A percentile compares a stretch with the other conserved stretches of the same genome.
Conservation (phyloP, 2,113 vertebrate species). For the Motacilla alba region DNA sequence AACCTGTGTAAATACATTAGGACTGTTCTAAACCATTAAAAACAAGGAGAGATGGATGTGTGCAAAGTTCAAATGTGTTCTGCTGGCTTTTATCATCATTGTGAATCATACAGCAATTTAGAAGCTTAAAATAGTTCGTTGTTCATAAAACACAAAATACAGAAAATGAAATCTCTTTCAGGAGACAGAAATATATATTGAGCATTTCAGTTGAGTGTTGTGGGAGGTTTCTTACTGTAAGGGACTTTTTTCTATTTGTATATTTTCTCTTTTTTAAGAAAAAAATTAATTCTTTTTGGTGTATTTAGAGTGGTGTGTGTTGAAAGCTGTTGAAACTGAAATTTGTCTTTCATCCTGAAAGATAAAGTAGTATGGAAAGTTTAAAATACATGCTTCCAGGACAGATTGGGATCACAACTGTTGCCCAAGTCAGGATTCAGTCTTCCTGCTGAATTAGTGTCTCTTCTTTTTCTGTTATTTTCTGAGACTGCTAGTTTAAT, state of each 20-base stretch:
- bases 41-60: slow-evolving; percentile 31
- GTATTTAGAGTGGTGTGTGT: background rate
- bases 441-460: background rate
- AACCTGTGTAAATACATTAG: slow-evolving; percentile 55
- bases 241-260: background rate
- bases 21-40: slow-evolving; percentile 40
- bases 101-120: slow-evolving; percentile 48
- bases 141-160: slow-evolving; percentile 25
- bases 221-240: slow-evolving; percentile 14
- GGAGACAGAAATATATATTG: background rate
- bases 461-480: background rate
- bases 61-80: slow-evolving; percentile 42
- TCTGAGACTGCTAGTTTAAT: background rate
- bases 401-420: background rate
- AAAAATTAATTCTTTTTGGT: background rate
- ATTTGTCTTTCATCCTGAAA: background rate
- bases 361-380: background rate
- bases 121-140: slow-evolving; percentile 46
- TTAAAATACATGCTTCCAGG: background rate
- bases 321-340: background rate
- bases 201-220: background rate
- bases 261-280: background rate
- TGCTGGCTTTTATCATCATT: slow-evolving; percentile 37
- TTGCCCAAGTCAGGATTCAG: background rate
- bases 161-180: slow-evolving; percentile 7